Base-by-base conservation (phyloP, 2,888 invertebrate species). In the Colletes collaris region DNA sequence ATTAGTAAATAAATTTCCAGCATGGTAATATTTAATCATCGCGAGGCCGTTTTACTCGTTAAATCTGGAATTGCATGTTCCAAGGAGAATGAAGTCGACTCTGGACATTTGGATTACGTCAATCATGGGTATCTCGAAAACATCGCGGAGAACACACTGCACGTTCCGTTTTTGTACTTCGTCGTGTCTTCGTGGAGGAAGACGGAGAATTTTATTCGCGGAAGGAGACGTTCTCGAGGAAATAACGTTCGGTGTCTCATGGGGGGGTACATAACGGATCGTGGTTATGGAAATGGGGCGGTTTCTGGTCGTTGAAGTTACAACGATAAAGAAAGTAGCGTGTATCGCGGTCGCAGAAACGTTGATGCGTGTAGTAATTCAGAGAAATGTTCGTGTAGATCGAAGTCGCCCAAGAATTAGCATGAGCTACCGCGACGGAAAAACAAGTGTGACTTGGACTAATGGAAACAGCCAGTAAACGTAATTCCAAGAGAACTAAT, bases 301-400 rank as follows among this genome's bases (percentile, higher is more conserved):
- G 8, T n/a, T 11, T 40, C 37, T 37, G 58, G 58, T 58, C 58
- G 16, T 8, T n/a, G n/a, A 58, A 58, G 58, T 58, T 58, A 13
- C 58, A 40, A n/a, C 58, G 40, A 58, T 7, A 35, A 13, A 35
- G 6, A 35, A 56, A 35, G 35, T 56, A n/a, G 58, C 37, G 58
- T 58, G 40, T 40, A 37, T 58, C n/a, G 37, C 58, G n/a, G 37
- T 37, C n/a, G 37, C 58, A 58, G 58, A 58, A 58, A 37, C 58
- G 58, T 58, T 58, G 37, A 27, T 58, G 59, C 40, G 40, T 7
- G 44, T 16, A 8, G 59, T 40, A 59, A 16, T 35, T 40, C 40
- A 40, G 40, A 59, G 40, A 59, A 16, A 44, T 13, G 59, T 59
- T 59, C 59, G 40, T 59, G 59, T 59, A 16, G 8, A 10, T 10